These are phyloP conservation scores for Galaxias olidus DNA, from an alignment of 2,797 vertebrate genomes.

Conservation along the genomic window DNA sequence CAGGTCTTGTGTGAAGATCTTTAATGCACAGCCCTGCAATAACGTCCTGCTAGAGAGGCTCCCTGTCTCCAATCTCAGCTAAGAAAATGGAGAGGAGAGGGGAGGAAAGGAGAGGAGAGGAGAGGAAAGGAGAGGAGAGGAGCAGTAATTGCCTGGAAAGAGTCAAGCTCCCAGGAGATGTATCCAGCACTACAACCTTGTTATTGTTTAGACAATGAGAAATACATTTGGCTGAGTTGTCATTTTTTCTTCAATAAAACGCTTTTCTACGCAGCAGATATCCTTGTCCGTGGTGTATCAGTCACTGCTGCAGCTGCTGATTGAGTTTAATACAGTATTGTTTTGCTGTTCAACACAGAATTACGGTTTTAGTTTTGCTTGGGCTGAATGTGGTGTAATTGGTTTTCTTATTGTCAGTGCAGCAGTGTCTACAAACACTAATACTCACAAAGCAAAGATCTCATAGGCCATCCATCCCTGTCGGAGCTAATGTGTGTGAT, in stretches of 20 bases:
- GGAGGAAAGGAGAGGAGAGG: constrained; percentile 44
- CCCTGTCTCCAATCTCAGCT: constrained; percentile 70
- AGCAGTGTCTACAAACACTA: too few relatives aligned
- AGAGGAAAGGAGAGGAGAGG: constrained; percentile 46
- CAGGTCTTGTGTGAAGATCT: constrained; percentile 54
- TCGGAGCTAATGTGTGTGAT: too few relatives aligned
- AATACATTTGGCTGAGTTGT: constrained; percentile 60
- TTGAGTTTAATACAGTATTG: constrained; percentile 6
- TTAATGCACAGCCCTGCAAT: constrained; percentile 65
- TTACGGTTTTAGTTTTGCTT: too few relatives aligned
- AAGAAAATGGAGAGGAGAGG: constrained; percentile 79
- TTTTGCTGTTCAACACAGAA: not conserved
- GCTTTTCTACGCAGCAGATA: constrained; percentile 47
- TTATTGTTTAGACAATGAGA: constrained; percentile 67
- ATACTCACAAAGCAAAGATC: too few relatives aligned
- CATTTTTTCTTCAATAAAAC: constrained; percentile 55
- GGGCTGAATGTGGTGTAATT: too few relatives aligned
- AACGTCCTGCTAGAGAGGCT: constrained; percentile 66
- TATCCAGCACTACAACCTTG: constrained; percentile 69
- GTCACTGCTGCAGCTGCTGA: constrained; percentile 18
- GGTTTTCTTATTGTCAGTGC: too few relatives aligned
- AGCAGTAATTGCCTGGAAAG: constrained; percentile 67
- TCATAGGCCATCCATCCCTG: too few relatives aligned
- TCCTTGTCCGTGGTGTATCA: constrained; percentile 44
- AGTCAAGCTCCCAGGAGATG: constrained; percentile 59